A percentile compares a stretch with the other conserved stretches of the same genome.
Evolutionary conservation across 2,888 invertebrate genomes (phyloP).

Genomic region (Lepas anatifera): DNA sequence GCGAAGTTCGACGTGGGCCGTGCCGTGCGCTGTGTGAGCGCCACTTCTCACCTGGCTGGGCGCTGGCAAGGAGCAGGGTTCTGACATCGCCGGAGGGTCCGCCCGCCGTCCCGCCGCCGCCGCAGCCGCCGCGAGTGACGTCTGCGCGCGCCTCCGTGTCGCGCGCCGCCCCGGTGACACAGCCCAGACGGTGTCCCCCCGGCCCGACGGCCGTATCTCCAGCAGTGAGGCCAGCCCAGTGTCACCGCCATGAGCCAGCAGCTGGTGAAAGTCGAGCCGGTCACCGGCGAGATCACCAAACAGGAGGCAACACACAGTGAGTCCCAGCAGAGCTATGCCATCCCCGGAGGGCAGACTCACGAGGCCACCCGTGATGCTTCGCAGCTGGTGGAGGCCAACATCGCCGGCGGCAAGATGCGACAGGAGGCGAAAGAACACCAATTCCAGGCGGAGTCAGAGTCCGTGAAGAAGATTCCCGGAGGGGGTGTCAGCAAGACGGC

Average conservation of each 20-base stretch:
- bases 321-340: slow-evolving; percentile 4
- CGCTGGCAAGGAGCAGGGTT: no score
- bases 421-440: slow-evolving; percentile 2
- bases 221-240: no score
- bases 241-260: not conserved
- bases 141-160: not conserved
- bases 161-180: no score
- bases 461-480: not conserved
- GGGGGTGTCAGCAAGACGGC: not conserved
- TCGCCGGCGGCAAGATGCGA: not conserved
- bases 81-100: no score
- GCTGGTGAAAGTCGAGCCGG: not conserved
- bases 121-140: no score
- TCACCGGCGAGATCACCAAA: not conserved
- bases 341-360: not conserved
- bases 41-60: not conserved
- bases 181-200: not conserved
- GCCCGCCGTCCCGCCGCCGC: no score
- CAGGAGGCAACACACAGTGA: not conserved
- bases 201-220: no score
- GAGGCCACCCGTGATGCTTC: not conserved
- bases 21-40: not conserved
- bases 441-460: not conserved
- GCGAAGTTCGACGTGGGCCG: not conserved
- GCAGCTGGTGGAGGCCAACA: not conserved